Base-by-base conservation (phyloP, 2,888 invertebrate species). In the Serrognathus titanus region DNA sequence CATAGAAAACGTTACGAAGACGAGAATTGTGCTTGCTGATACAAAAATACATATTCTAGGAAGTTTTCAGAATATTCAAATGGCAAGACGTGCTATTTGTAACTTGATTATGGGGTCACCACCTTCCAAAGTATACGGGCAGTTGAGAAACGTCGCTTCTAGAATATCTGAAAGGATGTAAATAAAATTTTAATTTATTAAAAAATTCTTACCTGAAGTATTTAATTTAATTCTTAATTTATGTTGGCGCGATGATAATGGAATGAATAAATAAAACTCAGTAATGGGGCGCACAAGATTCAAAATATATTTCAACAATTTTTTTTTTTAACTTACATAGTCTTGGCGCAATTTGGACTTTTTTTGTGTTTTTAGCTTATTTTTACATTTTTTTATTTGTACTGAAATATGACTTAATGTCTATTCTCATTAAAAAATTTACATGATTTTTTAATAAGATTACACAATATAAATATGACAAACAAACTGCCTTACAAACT, bases 1-100 rank as follows among this genome's bases (percentile, higher is more conserved):
- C 0, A 98, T 99, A 69, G 99, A 99, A 81, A 99, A 99, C 78
- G 94, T 93, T 0, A 99, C 98, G 0, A 97, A 97, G 81, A 98
- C 98, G 0, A 86, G 99, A 74, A 97, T 99, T 72, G 94, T 99
- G 20, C 80, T 99, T 60, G 98, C 98, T 13, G 97, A 98, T 73
- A 88, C 90, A 16, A 97, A 95, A 83, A 91, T 99, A 62, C 97
- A 99, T 74, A 91, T 99, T 64, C 81, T 99, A 61, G 99, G 99
- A 46, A 97, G 97, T 68, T 99, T 89, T 75, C 94, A 97, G 78
- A 99, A 98, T 74, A 96, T 98, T 63, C 92, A 93, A 63, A 78
- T 97, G 56, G 99, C 98, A 0, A 85, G 97, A 71, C 85, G 96
- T 73, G 94, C 97, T 0, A 86, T 99, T 66, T 98, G 97, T 78